Evolutionary conservation across 1,140 invertebrate species (phyloP), one percentile per base, ranked within the genome.

Genomic region (Drosophila yakuba): DNA sequence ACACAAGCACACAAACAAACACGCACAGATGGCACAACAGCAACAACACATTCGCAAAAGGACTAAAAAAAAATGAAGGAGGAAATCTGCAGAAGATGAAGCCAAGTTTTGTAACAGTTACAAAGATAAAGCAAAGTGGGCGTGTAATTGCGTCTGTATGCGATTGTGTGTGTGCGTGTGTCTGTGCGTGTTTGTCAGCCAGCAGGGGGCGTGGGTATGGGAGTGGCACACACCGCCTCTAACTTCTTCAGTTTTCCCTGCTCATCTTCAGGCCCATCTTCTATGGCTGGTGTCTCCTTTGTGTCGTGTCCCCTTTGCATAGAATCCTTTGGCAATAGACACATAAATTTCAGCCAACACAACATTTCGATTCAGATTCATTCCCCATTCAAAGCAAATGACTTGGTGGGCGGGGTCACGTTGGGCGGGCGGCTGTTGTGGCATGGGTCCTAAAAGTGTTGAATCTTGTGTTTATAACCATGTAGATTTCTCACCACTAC

Each of bases 91-190:
- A 58, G 68, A 58, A 75, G 59, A 74, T 44, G 60, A 77, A 78
- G 74, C 63, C 74, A 77, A 77, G 74, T 74, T 74, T 54, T 76
- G 72, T 76, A 76, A 76, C 74, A 76, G 74, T 76, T 76, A 59
- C 74, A 76, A 67, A 77, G 74, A 77, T 77, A 78, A 78, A 78
- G 67, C 67, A 78, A 78, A 78, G 75, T 78, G 75, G 75, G 76
- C 76, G 76, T 78, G 74, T 78, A 78, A 78, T 78, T 78, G 75
- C 57, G 55, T 78, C 45, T 63, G 74, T 78, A 69, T 77, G 63
- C 23, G 17, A 38, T 5, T n/a, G 39, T 5, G 38, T n/a, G 28
- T 25, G 23, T 25, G 23, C 4, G 25, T 12, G 35, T 36, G 36
- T 38, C 2, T 39, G 38, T 56, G 47, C 11, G 56, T 51, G 25